Evolutionary conservation across 2,888 invertebrate species (phyloP).

Genomic region (Noctuana brunneofusca): DNA sequence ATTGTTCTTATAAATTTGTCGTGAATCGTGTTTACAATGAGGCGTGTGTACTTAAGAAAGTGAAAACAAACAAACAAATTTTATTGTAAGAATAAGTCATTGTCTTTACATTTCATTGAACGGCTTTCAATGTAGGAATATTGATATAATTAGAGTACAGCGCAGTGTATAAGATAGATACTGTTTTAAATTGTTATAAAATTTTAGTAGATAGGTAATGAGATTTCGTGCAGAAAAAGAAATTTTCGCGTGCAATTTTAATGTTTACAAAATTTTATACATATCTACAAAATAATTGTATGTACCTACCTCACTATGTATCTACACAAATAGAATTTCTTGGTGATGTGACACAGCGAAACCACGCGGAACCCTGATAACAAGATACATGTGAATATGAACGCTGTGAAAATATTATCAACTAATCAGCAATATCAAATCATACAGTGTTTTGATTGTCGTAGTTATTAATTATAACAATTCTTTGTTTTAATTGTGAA

Average conservation of each 20-base stretch:
- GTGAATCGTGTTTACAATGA: slow-evolving; percentile 25
- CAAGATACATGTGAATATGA: background rate
- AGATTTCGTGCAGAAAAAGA: no score
- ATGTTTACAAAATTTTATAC: no score
- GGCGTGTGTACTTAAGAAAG: slow-evolving; percentile 14
- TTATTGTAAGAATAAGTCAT: slow-evolving; percentile 21
- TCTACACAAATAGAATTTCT: no score
- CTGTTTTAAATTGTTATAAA: background rate
- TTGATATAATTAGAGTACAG: background rate
- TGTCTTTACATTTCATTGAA: slow-evolving; percentile 9
- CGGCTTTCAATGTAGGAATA: background rate
- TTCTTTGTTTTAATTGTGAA: slow-evolving; percentile 58
- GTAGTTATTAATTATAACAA: slow-evolving; percentile 60
- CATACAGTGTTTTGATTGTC: slow-evolving; percentile 53
- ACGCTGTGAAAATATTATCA: slow-evolving; percentile 49
- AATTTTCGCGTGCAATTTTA: no score
- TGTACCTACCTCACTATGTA: no score
- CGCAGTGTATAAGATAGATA: background rate
- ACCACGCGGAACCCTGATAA: slow-evolving; percentile 36
- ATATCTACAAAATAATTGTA: no score
- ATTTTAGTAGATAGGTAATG: no score
- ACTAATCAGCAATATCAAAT: slow-evolving; percentile 50
- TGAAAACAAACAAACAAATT: slow-evolving; percentile 29
- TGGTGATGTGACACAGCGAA: slow-evolving; percentile 19
- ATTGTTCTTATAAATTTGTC: slow-evolving; percentile 53